Conservation (phyloP, 2,797 vertebrate species). For the Staurois parvus region DNA sequence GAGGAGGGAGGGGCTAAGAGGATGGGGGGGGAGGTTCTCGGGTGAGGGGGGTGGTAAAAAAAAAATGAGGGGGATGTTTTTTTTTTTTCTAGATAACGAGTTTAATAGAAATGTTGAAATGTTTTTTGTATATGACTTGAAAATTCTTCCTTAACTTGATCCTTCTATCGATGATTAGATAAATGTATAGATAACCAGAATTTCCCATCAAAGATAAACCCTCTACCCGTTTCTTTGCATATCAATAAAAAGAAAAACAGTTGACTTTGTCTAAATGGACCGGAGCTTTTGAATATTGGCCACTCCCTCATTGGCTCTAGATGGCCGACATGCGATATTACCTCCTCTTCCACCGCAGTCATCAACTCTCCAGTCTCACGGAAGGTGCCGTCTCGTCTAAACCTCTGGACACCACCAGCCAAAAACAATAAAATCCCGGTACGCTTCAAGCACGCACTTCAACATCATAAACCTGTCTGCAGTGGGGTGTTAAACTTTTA, state of each 20-base stretch:
- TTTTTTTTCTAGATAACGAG: too few relatives aligned
- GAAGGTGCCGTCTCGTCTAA: constrained; percentile 1
- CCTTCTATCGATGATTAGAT: too few relatives aligned
- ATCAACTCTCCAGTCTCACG: neutral
- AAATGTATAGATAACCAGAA: too few relatives aligned
- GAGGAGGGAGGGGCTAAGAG: too few relatives aligned
- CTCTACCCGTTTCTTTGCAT: too few relatives aligned
- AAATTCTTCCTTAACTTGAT: too few relatives aligned
- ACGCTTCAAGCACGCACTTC: neutral
- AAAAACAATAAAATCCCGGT: neutral
- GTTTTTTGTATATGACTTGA: too few relatives aligned
- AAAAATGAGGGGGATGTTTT: too few relatives aligned
- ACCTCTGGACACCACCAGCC: constrained; percentile 4
- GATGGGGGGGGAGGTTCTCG: too few relatives aligned
- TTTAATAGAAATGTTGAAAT: too few relatives aligned
- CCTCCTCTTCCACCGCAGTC: neutral
- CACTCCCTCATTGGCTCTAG: neutral
- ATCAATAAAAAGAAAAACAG: neutral
- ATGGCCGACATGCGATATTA: neutral
- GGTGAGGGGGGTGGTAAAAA: too few relatives aligned
- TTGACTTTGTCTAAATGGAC: neutral
- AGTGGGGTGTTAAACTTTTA: neutral
- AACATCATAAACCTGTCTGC: neutral
- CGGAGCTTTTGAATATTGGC: neutral
- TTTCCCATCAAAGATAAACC: too few relatives aligned